Evolutionary conservation across 92 coral and sea anemone genomes (phyloP).

Genomic region (Palythoa grandis): DNA sequence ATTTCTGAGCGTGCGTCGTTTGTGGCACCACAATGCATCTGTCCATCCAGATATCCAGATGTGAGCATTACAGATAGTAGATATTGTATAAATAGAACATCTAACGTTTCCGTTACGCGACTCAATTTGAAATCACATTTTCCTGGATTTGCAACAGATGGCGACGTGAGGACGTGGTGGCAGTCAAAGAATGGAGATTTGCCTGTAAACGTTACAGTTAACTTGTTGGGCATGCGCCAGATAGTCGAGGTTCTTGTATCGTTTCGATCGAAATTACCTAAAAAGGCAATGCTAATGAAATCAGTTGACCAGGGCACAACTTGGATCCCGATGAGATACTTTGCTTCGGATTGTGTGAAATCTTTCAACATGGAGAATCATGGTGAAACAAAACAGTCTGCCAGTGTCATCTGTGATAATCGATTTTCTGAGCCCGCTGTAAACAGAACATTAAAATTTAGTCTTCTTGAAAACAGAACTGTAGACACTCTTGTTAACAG

Average conservation of each 20-base stretch:
- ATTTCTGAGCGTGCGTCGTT: slow-evolving; percentile 11
- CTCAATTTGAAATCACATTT: slow-evolving; percentile 46
- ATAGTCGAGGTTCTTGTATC: slow-evolving; percentile 35
- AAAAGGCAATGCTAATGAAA: slow-evolving; percentile 43
- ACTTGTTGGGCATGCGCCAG: slow-evolving; percentile 41
- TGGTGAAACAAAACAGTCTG: slow-evolving; percentile 14
- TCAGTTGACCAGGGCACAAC: slow-evolving; percentile 51
- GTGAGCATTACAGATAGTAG: slow-evolving; percentile 36
- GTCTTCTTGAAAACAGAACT: slow-evolving; percentile 39
- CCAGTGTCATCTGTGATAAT: slow-evolving; percentile 46
- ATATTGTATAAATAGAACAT: slow-evolving; percentile 33
- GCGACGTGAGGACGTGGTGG: slow-evolving; percentile 57
- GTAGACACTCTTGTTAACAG: slow-evolving; percentile 19
- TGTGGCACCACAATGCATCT: slow-evolving; percentile 55
- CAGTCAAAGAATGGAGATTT: slow-evolving; percentile 42
- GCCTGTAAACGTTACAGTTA: slow-evolving; percentile 51
- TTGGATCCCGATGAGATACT: slow-evolving; percentile 57
- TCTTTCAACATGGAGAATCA: slow-evolving; percentile 39
- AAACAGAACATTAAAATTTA: slow-evolving; percentile 41
- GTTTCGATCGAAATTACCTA: slow-evolving; percentile 54
- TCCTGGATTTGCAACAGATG: slow-evolving; percentile 53
- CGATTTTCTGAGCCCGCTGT: slow-evolving; percentile 49
- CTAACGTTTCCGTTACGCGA: slow-evolving; percentile 34
- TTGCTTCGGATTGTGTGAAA: slow-evolving; percentile 45
- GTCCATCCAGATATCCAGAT: slow-evolving; percentile 41